Conservation (phyloP, 2,888 invertebrate genomes). For the Dichetophora obliterata region DNA sequence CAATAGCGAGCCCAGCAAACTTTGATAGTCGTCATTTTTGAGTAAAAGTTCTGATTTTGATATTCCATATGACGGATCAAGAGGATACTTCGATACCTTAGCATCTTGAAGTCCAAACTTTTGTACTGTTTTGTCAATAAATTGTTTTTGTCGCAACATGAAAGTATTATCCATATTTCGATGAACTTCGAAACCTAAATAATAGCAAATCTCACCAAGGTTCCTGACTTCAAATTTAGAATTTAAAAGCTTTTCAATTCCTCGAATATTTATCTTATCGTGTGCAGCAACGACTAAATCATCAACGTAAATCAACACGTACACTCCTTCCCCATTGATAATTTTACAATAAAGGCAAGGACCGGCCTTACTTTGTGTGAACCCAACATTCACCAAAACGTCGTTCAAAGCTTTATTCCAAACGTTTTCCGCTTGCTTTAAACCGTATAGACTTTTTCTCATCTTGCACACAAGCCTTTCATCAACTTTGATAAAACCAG, state of each 20-base stretch:
- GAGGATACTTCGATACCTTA: constrained; percentile 30
- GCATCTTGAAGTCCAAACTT: constrained; percentile 39
- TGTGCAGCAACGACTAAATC: constrained; percentile 29
- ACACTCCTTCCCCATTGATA: constrained; percentile 28
- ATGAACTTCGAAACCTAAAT: constrained; percentile 13
- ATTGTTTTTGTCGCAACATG: constrained; percentile 32
- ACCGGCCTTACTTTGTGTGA: neutral
- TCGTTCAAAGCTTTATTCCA: constrained; percentile 30
- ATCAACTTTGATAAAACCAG: constrained; percentile 31
- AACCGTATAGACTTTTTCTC: constrained; percentile 39
- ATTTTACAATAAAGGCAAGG: neutral
- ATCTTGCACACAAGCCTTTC: constrained; percentile 31
- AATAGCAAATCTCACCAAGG: constrained; percentile 21
- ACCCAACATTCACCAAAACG: neutral
- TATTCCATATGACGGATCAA: neutral
- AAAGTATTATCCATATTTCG: constrained; percentile 15
- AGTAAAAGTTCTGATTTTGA: neutral
- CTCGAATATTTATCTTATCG: constrained; percentile 2
- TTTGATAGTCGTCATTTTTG: constrained; percentile 45
- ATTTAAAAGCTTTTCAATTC: constrained; percentile 18
- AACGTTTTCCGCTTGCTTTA: constrained; percentile 42
- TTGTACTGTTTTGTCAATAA: constrained; percentile 28
- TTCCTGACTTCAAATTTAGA: constrained; percentile 35
- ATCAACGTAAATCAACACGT: constrained; percentile 42
- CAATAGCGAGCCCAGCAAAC: constrained; percentile 45